Evolutionary conservation across 2,888 invertebrate genomes (phyloP), one percentile per base, ranked within the genome.

Genomic region (Drosophila nr. perissopoda): DNA sequence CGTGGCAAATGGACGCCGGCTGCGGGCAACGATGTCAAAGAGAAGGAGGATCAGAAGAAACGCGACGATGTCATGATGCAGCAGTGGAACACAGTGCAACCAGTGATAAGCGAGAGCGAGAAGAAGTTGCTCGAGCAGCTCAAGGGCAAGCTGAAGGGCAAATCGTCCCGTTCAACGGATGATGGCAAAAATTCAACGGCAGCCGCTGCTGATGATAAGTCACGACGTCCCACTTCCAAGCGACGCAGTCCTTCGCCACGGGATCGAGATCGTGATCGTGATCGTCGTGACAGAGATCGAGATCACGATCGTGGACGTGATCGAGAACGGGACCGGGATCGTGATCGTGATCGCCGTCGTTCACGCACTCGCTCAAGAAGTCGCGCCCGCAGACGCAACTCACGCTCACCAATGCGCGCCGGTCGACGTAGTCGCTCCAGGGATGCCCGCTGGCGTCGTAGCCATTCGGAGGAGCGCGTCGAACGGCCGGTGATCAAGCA

Each of bases 61-160:
- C 92, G 83, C 79, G 95, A 95, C 90, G 95, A 95, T 88, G 91
- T 94, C 87, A 89, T 94, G 33, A 83, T 94, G 27, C 93, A 94
- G 1, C 94, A 94, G 69, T 95, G 95, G 95, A 94, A 94, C 92
- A 93, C 94, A 6, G 94, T 94, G 42, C 92, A 94, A 77, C 94
- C 95, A 42, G 93, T 94, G 4, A 94, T 95, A 48, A 94, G 94
- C 64, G 94, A 94, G 5, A 94, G 93, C 57, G 95, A 95, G 77
- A 93, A 94, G 73, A 94, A 94, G 78, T 91, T 95, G 11, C 87
- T 95, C 8, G 95, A 95, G 74, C 94, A 94, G 57, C 82, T 93
- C 2, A 92, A 92, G 82, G 92, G 92, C 29, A 92, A 91, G 81
- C 85, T 92, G 33, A 92, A 92, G 85, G 92, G 89, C 79, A 93